Conservation (phyloP, 2,888 invertebrate species). For the Drosophila paramelanica region DNA sequence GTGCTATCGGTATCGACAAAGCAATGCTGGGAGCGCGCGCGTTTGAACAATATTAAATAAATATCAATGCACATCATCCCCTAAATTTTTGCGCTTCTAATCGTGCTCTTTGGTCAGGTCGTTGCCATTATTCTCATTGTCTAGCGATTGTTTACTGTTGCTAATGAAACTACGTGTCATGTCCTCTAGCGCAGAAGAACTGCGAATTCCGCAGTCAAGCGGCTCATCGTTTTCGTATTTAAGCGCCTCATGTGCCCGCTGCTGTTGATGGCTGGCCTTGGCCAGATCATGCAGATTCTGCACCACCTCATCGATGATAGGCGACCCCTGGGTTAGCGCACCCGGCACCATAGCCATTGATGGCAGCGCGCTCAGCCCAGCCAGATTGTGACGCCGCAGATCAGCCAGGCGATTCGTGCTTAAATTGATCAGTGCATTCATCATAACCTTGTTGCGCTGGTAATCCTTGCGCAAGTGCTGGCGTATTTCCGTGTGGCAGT, state of each 20-base stretch:
- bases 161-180: slow-evolving; percentile 64
- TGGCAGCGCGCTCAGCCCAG: slow-evolving; percentile 59
- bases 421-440: slow-evolving; percentile 83
- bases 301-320: slow-evolving; percentile 71
- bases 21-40: slow-evolving; percentile 36
- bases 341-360: slow-evolving; percentile 49
- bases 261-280: slow-evolving; percentile 62
- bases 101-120: slow-evolving; percentile 56
- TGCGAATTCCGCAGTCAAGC: slow-evolving; percentile 77
- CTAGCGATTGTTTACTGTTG: slow-evolving; percentile 34
- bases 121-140: slow-evolving; percentile 44
- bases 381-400: slow-evolving; percentile 71
- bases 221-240: slow-evolving; percentile 70
- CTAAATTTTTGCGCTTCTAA: slow-evolving; percentile 62
- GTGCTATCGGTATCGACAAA: slow-evolving; percentile 33
- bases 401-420: slow-evolving; percentile 81
- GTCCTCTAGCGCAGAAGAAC: slow-evolving; percentile 58
- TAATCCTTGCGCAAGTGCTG: slow-evolving; percentile 85
- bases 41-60: slow-evolving; percentile 2
- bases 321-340: slow-evolving; percentile 53
- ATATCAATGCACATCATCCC: slow-evolving; percentile 50
- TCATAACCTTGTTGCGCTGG: slow-evolving; percentile 84
- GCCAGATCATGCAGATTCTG: slow-evolving; percentile 72
- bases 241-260: slow-evolving; percentile 41
- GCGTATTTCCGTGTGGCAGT: slow-evolving; percentile 85